Percentiles rank a stretch among this genome's conserved stretches.
Conservation (phyloP, 2,113 vertebrate species). For the Toxotes jaculatrix region DNA sequence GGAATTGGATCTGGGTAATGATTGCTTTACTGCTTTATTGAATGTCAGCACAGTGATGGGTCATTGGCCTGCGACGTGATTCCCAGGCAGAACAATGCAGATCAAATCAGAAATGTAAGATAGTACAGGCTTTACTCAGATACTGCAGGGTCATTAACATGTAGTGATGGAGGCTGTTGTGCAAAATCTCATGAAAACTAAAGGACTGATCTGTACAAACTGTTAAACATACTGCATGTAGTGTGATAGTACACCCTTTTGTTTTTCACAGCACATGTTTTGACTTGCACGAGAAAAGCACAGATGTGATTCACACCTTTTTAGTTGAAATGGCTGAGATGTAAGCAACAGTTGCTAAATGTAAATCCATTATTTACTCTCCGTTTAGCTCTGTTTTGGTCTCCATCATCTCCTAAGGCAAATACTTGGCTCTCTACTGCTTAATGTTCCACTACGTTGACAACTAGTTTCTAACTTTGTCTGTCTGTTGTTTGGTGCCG, state of each 20-base stretch:
- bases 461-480: background rate
- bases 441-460: background rate
- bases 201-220: no score
- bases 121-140: background rate
- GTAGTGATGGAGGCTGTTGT: no score
- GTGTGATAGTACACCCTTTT: background rate
- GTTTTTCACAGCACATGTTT: background rate
- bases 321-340: background rate
- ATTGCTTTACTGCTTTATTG: background rate
- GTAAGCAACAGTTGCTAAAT: background rate
- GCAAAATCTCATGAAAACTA: no score
- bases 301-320: no score
- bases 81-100: background rate
- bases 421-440: background rate
- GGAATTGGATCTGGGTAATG: background rate
- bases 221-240: background rate
- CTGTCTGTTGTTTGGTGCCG: background rate
- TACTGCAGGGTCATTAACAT: background rate
- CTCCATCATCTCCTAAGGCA: background rate
- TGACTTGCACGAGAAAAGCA: background rate
- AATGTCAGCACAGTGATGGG: background rate
- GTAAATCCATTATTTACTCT: no score
- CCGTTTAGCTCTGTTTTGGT: no score
- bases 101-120: background rate
- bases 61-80: no score